Conservation (phyloP, 53 echinoderm and acorn worm genomes). For the Actinopyga echinites region DNA sequence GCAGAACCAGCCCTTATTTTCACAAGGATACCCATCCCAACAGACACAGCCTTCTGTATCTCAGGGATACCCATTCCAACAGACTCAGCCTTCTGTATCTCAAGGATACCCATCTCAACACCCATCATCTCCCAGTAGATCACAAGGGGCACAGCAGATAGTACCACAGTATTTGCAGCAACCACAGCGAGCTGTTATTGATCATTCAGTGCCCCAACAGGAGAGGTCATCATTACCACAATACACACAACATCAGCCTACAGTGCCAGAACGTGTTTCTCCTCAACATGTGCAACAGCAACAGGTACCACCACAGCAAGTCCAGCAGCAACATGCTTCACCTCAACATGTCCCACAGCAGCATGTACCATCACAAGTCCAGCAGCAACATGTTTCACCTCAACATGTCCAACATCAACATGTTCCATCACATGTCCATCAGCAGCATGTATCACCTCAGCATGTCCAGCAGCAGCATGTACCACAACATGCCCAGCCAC, state of each 20-base stretch:
- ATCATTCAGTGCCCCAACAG: not conserved
- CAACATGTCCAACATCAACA: slow-evolving; percentile 1
- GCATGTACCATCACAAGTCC: slow-evolving; percentile 24
- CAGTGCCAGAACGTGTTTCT: not conserved
- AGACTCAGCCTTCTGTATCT: too few species aligned
- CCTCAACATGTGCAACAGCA: slow-evolving; percentile 29
- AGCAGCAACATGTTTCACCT: slow-evolving; percentile 15
- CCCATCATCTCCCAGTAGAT: not conserved
- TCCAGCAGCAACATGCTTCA: not conserved
- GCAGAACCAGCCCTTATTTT: not conserved
- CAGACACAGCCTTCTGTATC: too few species aligned
- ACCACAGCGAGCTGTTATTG: slow-evolving; percentile 19
- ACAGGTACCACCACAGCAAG: not conserved
- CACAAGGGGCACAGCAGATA: not conserved
- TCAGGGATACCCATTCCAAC: not conserved
- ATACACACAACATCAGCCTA: not conserved
- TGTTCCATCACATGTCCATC: slow-evolving; percentile 17
- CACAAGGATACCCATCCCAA: too few species aligned
- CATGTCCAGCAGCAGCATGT: slow-evolving; percentile 24
- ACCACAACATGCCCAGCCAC: not conserved
- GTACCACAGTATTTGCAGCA: slow-evolving; percentile 24
- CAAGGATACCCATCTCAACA: not conserved
- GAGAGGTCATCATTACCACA: not conserved
- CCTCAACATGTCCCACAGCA: not conserved
- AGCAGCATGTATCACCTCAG: slow-evolving; percentile 30